Conservation (phyloP, 2,888 invertebrate species). For the Antheraea assamensis region DNA sequence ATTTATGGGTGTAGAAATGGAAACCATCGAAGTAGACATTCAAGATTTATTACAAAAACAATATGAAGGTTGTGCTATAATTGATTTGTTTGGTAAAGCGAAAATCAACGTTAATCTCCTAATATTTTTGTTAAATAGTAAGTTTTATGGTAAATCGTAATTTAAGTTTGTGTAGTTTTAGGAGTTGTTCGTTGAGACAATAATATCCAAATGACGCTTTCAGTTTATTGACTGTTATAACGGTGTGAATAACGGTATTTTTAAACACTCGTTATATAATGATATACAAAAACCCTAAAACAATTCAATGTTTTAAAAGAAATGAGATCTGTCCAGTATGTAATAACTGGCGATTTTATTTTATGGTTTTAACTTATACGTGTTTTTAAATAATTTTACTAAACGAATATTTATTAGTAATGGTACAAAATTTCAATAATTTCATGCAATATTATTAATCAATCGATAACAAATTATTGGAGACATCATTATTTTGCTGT, state of each 20-base stretch:
- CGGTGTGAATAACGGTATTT: too few species aligned
- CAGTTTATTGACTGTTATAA: not conserved
- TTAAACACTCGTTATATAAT: not conserved
- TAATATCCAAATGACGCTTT: not conserved
- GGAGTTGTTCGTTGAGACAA: not conserved
- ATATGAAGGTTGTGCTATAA: conserved; percentile 88
- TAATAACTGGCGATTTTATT: not conserved
- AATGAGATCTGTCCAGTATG: not conserved
- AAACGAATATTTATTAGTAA: conserved; percentile 3
- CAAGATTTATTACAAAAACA: conserved; percentile 89
- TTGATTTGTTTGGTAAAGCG: conserved; percentile 90
- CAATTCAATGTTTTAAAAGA: not conserved
- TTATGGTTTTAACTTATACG: not conserved
- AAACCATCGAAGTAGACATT: conserved; percentile 86
- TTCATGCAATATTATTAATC: too few species aligned
- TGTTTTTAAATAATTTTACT: not conserved
- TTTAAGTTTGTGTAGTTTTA: not conserved
- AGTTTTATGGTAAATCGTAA: conserved; percentile 86
- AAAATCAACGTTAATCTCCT: conserved; percentile 90
- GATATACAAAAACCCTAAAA: not conserved
- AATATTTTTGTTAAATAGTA: conserved; percentile 87
- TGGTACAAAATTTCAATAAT: not conserved
- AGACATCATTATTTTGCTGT: too few species aligned
- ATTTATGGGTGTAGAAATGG: conserved; percentile 90
- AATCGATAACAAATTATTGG: too few species aligned